Conservation (phyloP, 92 coral and sea anemone species). For the Palythoa grandiflora region DNA sequence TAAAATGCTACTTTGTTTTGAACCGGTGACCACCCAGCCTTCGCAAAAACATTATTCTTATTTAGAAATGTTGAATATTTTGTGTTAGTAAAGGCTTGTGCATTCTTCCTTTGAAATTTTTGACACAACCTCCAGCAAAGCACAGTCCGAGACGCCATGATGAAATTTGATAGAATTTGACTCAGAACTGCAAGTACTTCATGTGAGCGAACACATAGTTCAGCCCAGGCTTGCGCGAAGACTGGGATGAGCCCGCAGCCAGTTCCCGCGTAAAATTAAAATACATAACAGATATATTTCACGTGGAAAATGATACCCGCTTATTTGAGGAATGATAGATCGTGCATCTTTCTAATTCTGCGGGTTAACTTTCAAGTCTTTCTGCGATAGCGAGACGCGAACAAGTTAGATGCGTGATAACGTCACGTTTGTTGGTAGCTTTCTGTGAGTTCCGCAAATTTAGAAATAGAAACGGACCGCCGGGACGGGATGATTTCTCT, state of each 20-base stretch:
- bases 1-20: slow-evolving; percentile 80
- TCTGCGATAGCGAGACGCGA: not conserved
- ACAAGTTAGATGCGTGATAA: not conserved
- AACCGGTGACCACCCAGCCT: slow-evolving; percentile 48
- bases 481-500: no score
- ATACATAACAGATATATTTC: not conserved
- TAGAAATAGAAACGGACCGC: no score
- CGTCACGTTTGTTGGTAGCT: not conserved
- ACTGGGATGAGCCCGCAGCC: slow-evolving; percentile 6
- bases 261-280: slow-evolving; percentile 25
- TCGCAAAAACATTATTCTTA: not conserved
- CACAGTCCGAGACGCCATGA: slow-evolving; percentile 45
- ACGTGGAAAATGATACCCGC: not conserved
- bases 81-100: not conserved
- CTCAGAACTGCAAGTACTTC: not conserved
- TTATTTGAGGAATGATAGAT: not conserved
- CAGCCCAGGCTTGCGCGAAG: not conserved
- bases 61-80: slow-evolving; percentile 45
- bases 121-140: slow-evolving; percentile 25
- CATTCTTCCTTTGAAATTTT: slow-evolving; percentile 7
- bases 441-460: not conserved
- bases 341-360: not conserved
- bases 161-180: not conserved
- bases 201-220: not conserved
- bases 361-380: not conserved